A percentile compares a stretch with the other conserved stretches of the same genome.
These are phyloP conservation scores for Diorhabda carinulata DNA, from an alignment of 1,140 invertebrate species.

Conservation along the genomic window DNA sequence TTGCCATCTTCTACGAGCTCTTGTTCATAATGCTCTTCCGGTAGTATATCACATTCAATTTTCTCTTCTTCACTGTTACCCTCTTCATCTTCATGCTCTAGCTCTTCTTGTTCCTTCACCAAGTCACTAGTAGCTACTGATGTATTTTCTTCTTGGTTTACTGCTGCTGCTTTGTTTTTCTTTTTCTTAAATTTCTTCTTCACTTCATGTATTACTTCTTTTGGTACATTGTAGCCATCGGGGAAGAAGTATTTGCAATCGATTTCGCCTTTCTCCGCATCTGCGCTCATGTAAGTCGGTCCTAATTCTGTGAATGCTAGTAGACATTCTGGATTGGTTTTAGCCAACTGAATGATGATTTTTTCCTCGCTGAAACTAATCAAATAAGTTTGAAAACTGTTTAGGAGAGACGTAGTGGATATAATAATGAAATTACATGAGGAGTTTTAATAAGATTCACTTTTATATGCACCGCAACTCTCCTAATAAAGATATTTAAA, in stretches of 20 bases:
- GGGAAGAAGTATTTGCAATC: constrained; percentile 60
- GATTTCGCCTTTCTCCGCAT: constrained; percentile 54
- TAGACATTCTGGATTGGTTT: constrained; percentile 50
- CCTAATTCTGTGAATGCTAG: constrained; percentile 52
- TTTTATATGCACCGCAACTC: too few relatives aligned
- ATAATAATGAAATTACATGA: too few relatives aligned
- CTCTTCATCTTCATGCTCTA: constrained; percentile 17
- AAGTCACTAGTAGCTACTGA: constrained; percentile 8
- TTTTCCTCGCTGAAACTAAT: constrained; percentile 55
- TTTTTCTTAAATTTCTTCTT: constrained; percentile 34
- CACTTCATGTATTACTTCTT: constrained; percentile 32
- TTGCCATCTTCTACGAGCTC: constrained; percentile 15
- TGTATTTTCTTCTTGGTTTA: background rate
- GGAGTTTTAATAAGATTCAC: too few relatives aligned
- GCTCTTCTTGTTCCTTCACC: constrained; percentile 14
- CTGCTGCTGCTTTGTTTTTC: constrained; percentile 21
- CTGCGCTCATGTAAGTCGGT: constrained; percentile 57
- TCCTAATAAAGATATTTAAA: background rate
- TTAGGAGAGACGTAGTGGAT: too few relatives aligned
- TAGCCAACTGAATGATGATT: constrained; percentile 57
- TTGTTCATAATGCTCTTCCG: constrained; percentile 21
- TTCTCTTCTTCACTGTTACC: constrained; percentile 17
- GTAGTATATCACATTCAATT: constrained; percentile 9
- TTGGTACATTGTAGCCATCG: constrained; percentile 50
- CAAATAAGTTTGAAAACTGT: too few relatives aligned